phyloP scores from a whole-genome alignment of 2,888 invertebrate genomes.

The Caenorhabditis zanzibari region DNA sequence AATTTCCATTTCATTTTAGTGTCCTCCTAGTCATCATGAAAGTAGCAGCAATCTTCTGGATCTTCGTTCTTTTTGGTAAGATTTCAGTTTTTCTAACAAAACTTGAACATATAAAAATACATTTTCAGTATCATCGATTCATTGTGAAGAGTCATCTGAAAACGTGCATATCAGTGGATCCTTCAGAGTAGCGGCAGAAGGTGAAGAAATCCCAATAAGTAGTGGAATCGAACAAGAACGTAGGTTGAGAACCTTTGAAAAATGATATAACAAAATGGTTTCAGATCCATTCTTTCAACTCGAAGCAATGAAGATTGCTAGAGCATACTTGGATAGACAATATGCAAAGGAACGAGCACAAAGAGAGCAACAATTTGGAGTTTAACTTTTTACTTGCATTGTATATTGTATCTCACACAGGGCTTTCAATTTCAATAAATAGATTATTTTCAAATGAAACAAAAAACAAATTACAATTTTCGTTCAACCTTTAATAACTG shows the following conservation, averaged over 20 bases:
- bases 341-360: slow-evolving; percentile 59
- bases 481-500: slow-evolving; percentile 33
- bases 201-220: slow-evolving; percentile 40
- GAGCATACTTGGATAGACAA: slow-evolving; percentile 64
- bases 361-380: slow-evolving; percentile 39
- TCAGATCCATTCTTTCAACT: slow-evolving; percentile 66
- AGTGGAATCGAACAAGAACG: slow-evolving; percentile 32
- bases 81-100: background rate
- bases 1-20: slow-evolving; percentile 28
- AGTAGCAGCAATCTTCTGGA: background rate
- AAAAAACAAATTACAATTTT: background rate
- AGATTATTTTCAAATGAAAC: background rate
- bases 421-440: background rate
- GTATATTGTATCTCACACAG: background rate
- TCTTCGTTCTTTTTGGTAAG: slow-evolving; percentile 6
- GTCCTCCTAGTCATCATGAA: slow-evolving; percentile 4
- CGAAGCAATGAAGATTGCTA: slow-evolving; percentile 65
- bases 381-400: slow-evolving; percentile 6
- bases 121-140: slow-evolving; percentile 9
- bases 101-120: background rate
- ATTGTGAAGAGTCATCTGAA: slow-evolving; percentile 26
- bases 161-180: slow-evolving; percentile 54
- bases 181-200: slow-evolving; percentile 56
- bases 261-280: background rate
- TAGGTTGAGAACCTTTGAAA: background rate